These are phyloP conservation scores for Murina feae DNA, from an alignment of 2,113 vertebrate species.

Conservation along the genomic window DNA sequence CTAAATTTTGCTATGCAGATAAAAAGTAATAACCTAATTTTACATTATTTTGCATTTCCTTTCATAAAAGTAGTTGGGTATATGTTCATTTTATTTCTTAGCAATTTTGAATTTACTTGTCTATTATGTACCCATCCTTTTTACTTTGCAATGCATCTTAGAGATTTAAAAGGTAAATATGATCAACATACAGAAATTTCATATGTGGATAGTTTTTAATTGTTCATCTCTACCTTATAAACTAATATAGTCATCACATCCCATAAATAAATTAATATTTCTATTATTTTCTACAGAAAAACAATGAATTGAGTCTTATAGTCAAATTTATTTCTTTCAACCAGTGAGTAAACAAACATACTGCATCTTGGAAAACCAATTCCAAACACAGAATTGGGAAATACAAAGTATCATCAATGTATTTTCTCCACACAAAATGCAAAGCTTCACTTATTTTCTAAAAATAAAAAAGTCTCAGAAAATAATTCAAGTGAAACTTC, in stretches of 20 bases:
- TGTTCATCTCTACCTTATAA: neutral
- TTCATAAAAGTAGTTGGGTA: neutral
- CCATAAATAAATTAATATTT: neutral
- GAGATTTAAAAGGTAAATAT: neutral
- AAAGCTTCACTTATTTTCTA: slow-evolving; percentile 39
- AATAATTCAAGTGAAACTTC: slow-evolving; percentile 49
- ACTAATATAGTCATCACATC: neutral
- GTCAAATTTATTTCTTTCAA: neutral
- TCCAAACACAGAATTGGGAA: slow-evolving; percentile 20
- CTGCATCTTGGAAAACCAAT: neutral
- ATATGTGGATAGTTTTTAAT: neutral
- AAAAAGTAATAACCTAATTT: neutral
- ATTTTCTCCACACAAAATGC: neutral
- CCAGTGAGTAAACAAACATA: neutral
- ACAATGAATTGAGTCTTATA: neutral
- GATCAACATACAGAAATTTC: neutral
- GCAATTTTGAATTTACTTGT: neutral
- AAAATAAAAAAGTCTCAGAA: slow-evolving; percentile 44
- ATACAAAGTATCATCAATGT: slow-evolving; percentile 17
- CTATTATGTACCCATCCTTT: neutral
- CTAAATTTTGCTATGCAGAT: neutral
- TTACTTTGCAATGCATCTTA: neutral
- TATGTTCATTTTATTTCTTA: neutral
- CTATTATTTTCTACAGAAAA: neutral
- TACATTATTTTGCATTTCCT: neutral